phyloP scores from a whole-genome alignment of 2,797 vertebrate genomes.

The Spea hammondii region DNA sequence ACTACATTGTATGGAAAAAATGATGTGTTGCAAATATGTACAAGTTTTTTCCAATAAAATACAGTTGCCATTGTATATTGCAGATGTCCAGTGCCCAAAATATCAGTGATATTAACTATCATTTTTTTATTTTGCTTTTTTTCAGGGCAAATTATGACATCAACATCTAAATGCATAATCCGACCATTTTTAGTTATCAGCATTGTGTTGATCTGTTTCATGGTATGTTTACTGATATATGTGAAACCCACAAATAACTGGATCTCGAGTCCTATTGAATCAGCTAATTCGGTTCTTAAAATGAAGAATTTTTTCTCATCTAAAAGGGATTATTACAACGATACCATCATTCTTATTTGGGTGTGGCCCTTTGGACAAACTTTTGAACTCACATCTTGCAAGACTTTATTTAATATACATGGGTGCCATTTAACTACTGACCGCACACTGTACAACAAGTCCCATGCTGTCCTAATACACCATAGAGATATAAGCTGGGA shows the following conservation, averaged over 20 bases:
- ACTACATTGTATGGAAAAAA: too few relatives aligned
- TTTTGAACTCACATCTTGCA: conserved; percentile 87
- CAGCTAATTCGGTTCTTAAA: conserved; percentile 83
- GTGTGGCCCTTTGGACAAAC: conserved; percentile 96
- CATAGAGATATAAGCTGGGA: conserved; percentile 92
- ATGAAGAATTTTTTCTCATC: conserved; percentile 87
- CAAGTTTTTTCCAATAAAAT: too few relatives aligned
- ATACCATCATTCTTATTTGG: conserved; percentile 91
- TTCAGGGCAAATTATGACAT: conserved; percentile 94
- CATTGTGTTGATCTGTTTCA: conserved; percentile 90
- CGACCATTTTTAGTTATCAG: conserved; percentile 90
- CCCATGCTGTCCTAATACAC: conserved; percentile 90
- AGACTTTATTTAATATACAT: conserved; percentile 87
- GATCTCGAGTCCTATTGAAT: conserved; percentile 89
- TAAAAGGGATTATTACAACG: conserved; percentile 82
- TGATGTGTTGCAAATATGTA: too few relatives aligned
- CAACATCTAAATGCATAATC: conserved; percentile 94
- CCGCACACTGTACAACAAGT: conserved; percentile 88
- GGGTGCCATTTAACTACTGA: conserved; percentile 92
- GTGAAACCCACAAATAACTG: conserved; percentile 94
- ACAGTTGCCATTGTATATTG: too few relatives aligned
- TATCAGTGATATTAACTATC: neutral
- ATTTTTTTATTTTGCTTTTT: conserved; percentile 41
- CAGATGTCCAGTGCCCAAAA: too few relatives aligned
- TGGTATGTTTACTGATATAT: conserved; percentile 95